Conservation (phyloP, 2,113 vertebrate genomes). For the Anser cygnoides region DNA sequence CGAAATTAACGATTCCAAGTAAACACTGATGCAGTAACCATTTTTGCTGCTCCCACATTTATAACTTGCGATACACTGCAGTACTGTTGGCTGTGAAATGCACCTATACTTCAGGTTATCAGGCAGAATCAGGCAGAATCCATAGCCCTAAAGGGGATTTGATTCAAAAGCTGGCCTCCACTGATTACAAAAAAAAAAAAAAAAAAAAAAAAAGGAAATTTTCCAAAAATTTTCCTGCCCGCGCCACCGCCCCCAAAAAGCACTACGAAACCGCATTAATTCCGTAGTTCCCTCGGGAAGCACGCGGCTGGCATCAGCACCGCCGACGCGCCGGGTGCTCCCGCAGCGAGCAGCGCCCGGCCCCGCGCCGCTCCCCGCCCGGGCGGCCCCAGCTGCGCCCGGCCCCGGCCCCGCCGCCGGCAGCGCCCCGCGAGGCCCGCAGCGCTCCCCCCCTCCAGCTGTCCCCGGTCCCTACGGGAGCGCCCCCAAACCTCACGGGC, state of each 20-base stretch:
- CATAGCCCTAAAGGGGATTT: rapidly evolving
- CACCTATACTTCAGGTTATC: rapidly evolving
- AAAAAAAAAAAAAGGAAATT: no score
- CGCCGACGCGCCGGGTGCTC: no score
- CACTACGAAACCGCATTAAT: no score
- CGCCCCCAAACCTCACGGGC: no score
- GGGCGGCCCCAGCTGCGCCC: rapidly evolving
- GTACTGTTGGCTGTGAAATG: rapidly evolving
- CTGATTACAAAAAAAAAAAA: not conserved
- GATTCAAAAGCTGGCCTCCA: no score
- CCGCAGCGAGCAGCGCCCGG: no score
- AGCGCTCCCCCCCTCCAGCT: no score
- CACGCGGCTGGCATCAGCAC: not conserved
- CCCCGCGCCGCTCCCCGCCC: not conserved
- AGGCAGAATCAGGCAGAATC: not conserved
- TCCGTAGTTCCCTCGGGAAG: not conserved
- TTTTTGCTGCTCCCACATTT: not conserved
- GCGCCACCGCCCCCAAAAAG: no score
- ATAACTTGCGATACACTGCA: rapidly evolving
- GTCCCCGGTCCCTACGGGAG: no score
- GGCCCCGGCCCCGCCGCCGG: not conserved
- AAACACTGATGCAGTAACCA: not conserved
- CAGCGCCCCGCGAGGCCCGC: not conserved
- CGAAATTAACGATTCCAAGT: not conserved
- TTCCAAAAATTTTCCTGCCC: not conserved